These are phyloP conservation scores for Cryptomyrus ogoouensis DNA, from an alignment of 2,113 vertebrate genomes.

Conservation along the genomic window DNA sequence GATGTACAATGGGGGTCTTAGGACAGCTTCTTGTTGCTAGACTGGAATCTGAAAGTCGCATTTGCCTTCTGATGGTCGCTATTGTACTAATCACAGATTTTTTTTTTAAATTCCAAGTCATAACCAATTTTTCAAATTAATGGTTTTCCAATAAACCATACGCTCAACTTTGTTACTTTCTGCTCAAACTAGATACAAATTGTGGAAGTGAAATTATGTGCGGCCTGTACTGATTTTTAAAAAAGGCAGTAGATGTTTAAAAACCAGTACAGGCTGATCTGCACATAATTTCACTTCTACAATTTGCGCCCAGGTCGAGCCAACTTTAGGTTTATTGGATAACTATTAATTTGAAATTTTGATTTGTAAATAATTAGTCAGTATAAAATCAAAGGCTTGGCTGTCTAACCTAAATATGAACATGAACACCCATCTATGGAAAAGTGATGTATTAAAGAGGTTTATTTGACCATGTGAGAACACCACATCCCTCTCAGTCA, in stretches of 20 bases:
- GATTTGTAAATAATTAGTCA: background rate
- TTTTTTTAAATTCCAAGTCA: background rate
- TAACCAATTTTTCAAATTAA: background rate
- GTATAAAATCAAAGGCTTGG: background rate
- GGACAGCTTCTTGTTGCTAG: background rate
- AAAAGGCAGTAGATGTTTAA: background rate
- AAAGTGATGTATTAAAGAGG: background rate
- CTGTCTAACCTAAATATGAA: background rate
- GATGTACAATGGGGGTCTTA: background rate
- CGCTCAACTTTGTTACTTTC: background rate
- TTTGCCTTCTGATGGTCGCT: background rate
- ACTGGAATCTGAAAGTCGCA: background rate
- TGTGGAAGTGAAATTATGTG: background rate
- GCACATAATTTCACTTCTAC: background rate
- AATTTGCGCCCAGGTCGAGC: background rate
- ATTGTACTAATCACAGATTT: background rate
- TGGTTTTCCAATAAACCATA: background rate
- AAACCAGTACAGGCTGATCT: background rate
- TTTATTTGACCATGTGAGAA: too few relatives aligned
- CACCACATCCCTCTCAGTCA: constrained; percentile 6
- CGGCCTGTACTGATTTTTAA: background rate
- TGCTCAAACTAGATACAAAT: background rate
- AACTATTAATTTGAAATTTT: background rate
- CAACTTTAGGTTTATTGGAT: background rate
- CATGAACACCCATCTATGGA: background rate